phyloP scores from a whole-genome alignment of 1,140 invertebrate species.

The Nephila pilipes region DNA sequence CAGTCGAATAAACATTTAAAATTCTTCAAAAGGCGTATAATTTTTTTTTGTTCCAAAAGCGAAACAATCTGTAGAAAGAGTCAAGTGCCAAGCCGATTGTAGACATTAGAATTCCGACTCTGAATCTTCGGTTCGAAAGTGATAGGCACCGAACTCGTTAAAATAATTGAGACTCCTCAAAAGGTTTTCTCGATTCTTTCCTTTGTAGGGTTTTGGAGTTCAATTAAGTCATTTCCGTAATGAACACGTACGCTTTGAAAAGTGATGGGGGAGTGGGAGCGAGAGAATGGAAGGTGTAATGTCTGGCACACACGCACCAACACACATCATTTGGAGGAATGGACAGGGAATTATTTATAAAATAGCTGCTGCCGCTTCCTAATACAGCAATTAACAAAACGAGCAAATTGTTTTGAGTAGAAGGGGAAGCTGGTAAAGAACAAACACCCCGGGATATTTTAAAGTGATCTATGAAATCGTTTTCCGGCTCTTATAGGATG shows the following conservation, averaged over 20 bases:
- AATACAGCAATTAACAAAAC: slow-evolving; percentile 67
- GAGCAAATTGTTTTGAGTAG: slow-evolving; percentile 39
- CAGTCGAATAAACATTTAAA: slow-evolving; percentile 22
- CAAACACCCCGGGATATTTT: slow-evolving; percentile 55
- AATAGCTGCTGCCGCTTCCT: slow-evolving; percentile 35
- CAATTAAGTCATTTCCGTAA: slow-evolving; percentile 34
- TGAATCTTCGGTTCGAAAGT: background rate
- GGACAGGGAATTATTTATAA: slow-evolving; percentile 57
- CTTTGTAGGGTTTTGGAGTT: slow-evolving; percentile 22
- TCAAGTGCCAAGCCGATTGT: slow-evolving; percentile 28
- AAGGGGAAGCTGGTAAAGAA: background rate
- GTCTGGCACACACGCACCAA: background rate
- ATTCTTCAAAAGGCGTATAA: background rate
- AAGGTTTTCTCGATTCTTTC: slow-evolving; percentile 7
- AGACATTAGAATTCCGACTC: slow-evolving; percentile 5
- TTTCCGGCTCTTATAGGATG: background rate
- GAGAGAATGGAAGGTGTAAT: background rate
- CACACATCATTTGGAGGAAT: slow-evolving; percentile 27
- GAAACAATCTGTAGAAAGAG: background rate
- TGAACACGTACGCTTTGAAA: slow-evolving; percentile 51
- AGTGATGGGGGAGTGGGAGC: background rate
- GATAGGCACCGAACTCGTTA: slow-evolving; percentile 45
- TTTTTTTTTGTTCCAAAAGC: background rate
- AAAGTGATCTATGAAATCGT: slow-evolving; percentile 71
- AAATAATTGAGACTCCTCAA: slow-evolving; percentile 61